A percentile compares a stretch with the other conserved stretches of the same genome.
Evolutionary conservation across 2,113 vertebrate species (phyloP).

Genomic region (Euleptes europaea): DNA sequence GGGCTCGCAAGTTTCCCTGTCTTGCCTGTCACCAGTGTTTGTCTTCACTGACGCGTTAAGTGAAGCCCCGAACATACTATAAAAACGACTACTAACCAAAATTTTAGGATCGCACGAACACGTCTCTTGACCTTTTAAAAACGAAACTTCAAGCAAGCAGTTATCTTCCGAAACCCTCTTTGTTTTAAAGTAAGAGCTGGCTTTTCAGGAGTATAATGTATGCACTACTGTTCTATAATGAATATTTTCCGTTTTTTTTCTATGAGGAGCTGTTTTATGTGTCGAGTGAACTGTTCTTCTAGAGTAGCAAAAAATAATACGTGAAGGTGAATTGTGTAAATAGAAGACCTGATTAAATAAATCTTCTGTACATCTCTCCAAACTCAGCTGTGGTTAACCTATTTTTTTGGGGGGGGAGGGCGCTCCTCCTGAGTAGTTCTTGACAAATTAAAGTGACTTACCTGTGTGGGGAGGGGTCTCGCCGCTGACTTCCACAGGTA

Average conservation of each 20-base stretch:
- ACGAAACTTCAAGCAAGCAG: conserved; percentile 51
- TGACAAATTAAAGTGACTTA: no score
- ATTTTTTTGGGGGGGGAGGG: not conserved
- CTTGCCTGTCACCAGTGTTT: conserved; percentile 70
- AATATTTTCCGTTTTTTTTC: conserved; percentile 70
- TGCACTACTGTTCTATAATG: conserved; percentile 80
- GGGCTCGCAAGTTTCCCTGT: not conserved
- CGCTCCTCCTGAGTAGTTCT: no score
- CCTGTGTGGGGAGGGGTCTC: not conserved
- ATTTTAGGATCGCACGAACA: conserved; percentile 63
- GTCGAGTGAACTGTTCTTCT: conserved; percentile 74
- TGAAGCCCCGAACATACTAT: conserved; percentile 63
- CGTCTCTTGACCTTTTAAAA: conserved; percentile 62
- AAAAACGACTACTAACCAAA: conserved; percentile 55
- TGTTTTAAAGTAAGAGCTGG: conserved; percentile 73
- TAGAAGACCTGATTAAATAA: conserved; percentile 82
- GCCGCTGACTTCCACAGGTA: no score
- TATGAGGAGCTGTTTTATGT: conserved; percentile 69
- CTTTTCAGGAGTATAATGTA: conserved; percentile 77
- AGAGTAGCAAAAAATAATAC: conserved; percentile 73
- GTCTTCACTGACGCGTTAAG: conserved; percentile 63
- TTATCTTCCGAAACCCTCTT: conserved; percentile 64
- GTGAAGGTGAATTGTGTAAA: conserved; percentile 87
- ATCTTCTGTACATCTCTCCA: conserved; percentile 82
- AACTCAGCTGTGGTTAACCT: not conserved